Evolutionary conservation across 2,888 invertebrate genomes (phyloP).

Genomic region (Neria commutata): DNA sequence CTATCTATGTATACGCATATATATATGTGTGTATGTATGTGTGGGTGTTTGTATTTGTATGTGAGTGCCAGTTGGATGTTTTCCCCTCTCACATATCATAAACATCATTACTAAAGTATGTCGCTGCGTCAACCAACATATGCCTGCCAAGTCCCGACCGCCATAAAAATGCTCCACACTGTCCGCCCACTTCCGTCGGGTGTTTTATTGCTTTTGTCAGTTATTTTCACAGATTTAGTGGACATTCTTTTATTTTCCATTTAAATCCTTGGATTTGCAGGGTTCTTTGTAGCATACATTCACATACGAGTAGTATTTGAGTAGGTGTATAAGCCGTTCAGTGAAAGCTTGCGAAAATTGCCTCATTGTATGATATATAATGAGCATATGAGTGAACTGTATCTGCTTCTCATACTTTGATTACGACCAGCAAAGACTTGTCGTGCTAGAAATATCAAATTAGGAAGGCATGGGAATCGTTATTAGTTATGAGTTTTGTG

Average conservation of each 20-base stretch:
- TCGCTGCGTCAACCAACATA: not conserved
- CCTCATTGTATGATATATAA: too few relatives aligned
- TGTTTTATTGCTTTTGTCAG: constrained; percentile 3
- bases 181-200: not conserved
- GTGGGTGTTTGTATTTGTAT: too few relatives aligned
- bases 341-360: not conserved
- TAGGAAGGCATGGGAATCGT: too few relatives aligned
- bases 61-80: too few relatives aligned
- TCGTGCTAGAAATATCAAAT: too few relatives aligned
- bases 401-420: too few relatives aligned
- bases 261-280: not conserved
- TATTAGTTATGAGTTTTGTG: too few relatives aligned
- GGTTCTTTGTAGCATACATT: not conserved
- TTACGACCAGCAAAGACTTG: too few relatives aligned
- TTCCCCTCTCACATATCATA: too few relatives aligned
- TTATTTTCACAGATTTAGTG: constrained; percentile 2
- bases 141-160: not conserved
- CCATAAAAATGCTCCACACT: not conserved
- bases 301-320: not conserved
- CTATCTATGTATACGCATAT: too few relatives aligned
- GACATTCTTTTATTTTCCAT: not conserved
- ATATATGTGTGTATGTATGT: too few relatives aligned
- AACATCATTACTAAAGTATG: not conserved
- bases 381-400: not conserved
- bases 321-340: not conserved